Percentiles rank a stretch among this genome's conserved stretches.
These are phyloP conservation scores for Eucriotettix oculatus DNA, from an alignment of 2,888 invertebrate genomes.

Conservation along the genomic window DNA sequence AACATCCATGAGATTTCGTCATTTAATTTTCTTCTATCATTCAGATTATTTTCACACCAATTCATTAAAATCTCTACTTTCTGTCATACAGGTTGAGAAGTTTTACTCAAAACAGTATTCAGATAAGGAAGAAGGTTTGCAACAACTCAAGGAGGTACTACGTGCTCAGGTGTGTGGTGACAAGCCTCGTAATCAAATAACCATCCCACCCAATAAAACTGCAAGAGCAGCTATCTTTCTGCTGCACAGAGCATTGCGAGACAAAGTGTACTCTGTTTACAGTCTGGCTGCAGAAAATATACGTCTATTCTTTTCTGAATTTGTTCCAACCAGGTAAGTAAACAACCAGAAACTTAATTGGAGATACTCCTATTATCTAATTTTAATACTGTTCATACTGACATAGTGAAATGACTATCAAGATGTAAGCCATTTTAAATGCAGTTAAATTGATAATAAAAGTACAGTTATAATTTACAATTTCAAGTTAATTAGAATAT, in stretches of 20 bases:
- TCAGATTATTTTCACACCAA: no score
- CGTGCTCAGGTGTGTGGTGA: constrained; percentile 17
- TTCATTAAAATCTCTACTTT: no score
- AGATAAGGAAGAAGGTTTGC: constrained; percentile 76
- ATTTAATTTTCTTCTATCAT: no score
- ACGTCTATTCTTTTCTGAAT: constrained; percentile 62
- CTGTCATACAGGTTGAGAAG: constrained; percentile 52
- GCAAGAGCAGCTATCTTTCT: constrained; percentile 66
- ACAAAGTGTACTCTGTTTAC: constrained; percentile 80
- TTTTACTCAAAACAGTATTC: constrained; percentile 81
- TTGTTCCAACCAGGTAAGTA: constrained; percentile 56
- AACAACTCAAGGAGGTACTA: constrained; percentile 42
- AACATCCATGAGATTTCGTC: no score
- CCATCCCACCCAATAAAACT: constrained; percentile 50
- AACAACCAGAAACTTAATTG: neutral
- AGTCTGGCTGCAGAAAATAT: constrained; percentile 70
- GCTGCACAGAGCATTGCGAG: constrained; percentile 62
- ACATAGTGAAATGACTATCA: no score
- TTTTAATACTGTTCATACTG: no score
- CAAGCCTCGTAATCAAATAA: constrained; percentile 1
- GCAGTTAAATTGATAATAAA: no score
- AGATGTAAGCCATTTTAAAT: no score
- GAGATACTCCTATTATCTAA: no score
- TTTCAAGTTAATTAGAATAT: no score
- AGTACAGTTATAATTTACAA: no score